These are phyloP conservation scores for Odontocerum albicorne DNA, from an alignment of 2,888 invertebrate genomes.

Conservation along the genomic window DNA sequence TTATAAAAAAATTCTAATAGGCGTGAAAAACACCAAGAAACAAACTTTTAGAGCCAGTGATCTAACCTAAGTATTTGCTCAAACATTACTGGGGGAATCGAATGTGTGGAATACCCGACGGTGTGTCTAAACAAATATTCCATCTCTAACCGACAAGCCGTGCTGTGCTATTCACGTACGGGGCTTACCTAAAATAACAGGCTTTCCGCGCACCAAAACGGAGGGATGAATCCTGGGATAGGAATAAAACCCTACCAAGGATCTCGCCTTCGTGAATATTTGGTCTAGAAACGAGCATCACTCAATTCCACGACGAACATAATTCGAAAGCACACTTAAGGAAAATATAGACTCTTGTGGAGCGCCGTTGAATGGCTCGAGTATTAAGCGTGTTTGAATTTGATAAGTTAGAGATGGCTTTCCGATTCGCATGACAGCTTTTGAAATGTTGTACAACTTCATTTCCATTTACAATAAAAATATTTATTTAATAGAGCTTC, in stretches of 20 bases:
- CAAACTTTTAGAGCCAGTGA: too few relatives aligned
- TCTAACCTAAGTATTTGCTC: slow-evolving; percentile 29
- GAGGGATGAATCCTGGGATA: slow-evolving; percentile 9
- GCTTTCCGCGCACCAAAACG: slow-evolving; percentile 2
- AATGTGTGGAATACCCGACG: slow-evolving; percentile 21
- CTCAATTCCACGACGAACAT: slow-evolving; percentile 12
- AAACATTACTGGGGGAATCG: slow-evolving; percentile 31
- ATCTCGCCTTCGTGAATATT: slow-evolving; percentile 8
- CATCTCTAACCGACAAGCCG: slow-evolving; percentile 17
- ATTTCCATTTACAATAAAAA: slow-evolving; percentile 1
- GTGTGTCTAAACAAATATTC: slow-evolving; percentile 28
- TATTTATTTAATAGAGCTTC: slow-evolving; percentile 1
- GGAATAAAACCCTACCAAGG: too few relatives aligned
- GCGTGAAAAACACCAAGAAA: too few relatives aligned
- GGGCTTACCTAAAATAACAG: slow-evolving; percentile 1
- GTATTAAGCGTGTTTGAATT: slow-evolving; percentile 13
- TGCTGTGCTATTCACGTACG: slow-evolving; percentile 2
- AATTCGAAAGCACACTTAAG: slow-evolving; percentile 6
- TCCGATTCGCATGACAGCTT: neutral
- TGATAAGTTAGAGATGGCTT: slow-evolving; percentile 5
- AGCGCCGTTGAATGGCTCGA: slow-evolving; percentile 3
- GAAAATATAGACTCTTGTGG: slow-evolving; percentile 2
- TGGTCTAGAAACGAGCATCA: slow-evolving; percentile 13
- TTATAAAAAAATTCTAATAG: too few relatives aligned
- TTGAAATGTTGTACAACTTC: neutral